A percentile compares a stretch with the other conserved stretches of the same genome.
Evolutionary conservation across 2,113 vertebrate species (phyloP).

Genomic region (Oriolus oriolus): DNA sequence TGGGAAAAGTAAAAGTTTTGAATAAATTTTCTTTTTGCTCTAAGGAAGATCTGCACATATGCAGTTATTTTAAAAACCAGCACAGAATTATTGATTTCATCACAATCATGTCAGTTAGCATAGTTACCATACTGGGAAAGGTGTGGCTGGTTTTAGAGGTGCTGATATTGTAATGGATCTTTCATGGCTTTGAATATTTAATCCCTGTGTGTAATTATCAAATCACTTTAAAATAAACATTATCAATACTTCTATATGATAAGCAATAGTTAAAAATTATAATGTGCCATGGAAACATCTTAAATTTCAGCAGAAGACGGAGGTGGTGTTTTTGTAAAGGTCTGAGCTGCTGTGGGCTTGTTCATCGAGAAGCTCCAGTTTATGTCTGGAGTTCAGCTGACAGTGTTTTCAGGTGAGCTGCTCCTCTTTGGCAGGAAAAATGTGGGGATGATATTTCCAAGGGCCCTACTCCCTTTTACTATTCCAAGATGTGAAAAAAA

Average conservation of each 20-base stretch:
- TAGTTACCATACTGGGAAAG: neutral
- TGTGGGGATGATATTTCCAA: neutral
- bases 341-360: neutral
- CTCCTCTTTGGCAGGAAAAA: neutral
- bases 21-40: neutral
- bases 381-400: neutral
- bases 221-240: neutral
- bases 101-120: neutral
- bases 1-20: neutral
- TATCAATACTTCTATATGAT: too few species aligned
- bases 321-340: neutral
- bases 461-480: neutral
- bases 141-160: neutral
- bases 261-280: neutral
- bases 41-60: neutral
- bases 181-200: neutral
- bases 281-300: neutral
- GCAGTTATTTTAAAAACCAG: neutral
- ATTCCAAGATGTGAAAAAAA: neutral
- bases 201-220: rapidly evolving
- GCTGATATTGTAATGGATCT: neutral
- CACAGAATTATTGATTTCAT: neutral
- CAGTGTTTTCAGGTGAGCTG: neutral
- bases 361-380: neutral
- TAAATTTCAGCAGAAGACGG: neutral